Evolutionary conservation across 2,797 vertebrate species (phyloP).

Genomic region (Erithacus rubecula): DNA sequence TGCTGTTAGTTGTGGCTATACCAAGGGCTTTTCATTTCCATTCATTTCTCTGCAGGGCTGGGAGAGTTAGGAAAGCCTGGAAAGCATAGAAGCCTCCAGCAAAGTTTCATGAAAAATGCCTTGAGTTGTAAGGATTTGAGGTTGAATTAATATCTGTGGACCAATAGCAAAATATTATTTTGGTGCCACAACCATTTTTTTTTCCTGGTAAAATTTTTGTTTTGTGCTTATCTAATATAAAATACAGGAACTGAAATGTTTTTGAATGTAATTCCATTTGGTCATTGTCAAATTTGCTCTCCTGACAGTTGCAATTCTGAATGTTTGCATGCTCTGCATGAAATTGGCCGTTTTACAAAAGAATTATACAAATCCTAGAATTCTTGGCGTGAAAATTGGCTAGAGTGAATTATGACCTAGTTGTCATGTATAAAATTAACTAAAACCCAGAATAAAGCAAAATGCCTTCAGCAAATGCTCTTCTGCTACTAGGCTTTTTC

Average conservation of each 20-base stretch:
- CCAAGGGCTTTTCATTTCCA: neutral
- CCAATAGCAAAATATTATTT: neutral
- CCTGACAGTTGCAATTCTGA: conserved; percentile 9
- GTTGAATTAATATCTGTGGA: neutral
- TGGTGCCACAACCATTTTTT: neutral
- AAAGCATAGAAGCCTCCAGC: neutral
- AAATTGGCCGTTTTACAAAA: conserved; percentile 35
- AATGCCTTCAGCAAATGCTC: neutral
- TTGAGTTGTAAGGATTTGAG: neutral
- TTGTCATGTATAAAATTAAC: conserved; percentile 10
- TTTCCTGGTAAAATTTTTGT: neutral
- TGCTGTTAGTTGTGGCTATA: neutral
- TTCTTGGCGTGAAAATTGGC: conserved; percentile 5
- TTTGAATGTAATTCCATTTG: neutral
- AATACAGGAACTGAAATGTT: neutral
- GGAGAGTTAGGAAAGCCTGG: neutral
- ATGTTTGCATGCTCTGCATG: conserved; percentile 5
- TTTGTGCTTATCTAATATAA: neutral
- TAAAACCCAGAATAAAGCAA: neutral
- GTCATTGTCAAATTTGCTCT: neutral
- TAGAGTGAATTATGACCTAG: conserved; percentile 32
- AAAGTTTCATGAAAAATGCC: neutral
- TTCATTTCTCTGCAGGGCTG: neutral
- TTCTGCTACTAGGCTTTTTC: neutral
- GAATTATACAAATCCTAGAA: conserved; percentile 22